These are phyloP conservation scores for Drosophila maculinotata DNA, from an alignment of 2,888 invertebrate genomes.

Conservation along the genomic window DNA sequence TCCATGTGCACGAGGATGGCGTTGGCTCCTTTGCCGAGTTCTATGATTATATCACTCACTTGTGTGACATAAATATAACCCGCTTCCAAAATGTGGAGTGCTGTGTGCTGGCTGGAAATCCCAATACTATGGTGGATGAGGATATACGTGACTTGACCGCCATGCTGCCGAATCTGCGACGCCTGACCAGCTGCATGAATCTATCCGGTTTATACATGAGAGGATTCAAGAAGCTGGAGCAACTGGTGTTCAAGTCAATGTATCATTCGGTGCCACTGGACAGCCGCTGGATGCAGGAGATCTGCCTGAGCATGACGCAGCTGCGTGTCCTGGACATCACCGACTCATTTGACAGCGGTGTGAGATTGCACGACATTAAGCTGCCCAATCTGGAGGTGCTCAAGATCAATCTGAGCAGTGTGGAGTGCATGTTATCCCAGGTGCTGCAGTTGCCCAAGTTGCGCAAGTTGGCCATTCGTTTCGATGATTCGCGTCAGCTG, in stretches of 20 bases:
- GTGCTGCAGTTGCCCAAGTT: slow-evolving; percentile 64
- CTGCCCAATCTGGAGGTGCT: slow-evolving; percentile 70
- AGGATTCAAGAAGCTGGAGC: slow-evolving; percentile 60
- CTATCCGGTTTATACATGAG: slow-evolving; percentile 55
- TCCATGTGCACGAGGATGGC: slow-evolving; percentile 68
- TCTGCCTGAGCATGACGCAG: slow-evolving; percentile 59
- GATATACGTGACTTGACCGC: slow-evolving; percentile 60
- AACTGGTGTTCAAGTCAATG: slow-evolving; percentile 65
- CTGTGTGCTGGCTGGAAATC: slow-evolving; percentile 63
- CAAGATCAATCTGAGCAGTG: slow-evolving; percentile 66
- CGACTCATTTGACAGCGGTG: slow-evolving; percentile 64
- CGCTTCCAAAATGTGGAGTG: slow-evolving; percentile 50
- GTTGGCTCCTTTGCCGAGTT: slow-evolving; percentile 62
- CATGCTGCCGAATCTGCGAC: slow-evolving; percentile 64
- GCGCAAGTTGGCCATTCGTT: slow-evolving; percentile 58
- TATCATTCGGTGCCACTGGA: slow-evolving; percentile 67
- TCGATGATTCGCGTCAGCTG: slow-evolving; percentile 66
- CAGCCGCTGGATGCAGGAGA: slow-evolving; percentile 64
- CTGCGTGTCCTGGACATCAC: slow-evolving; percentile 65
- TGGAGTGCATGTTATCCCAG: slow-evolving; percentile 57
- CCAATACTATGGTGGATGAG: slow-evolving; percentile 61
- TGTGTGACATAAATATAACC: slow-evolving; percentile 64
- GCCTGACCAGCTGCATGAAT: slow-evolving; percentile 68
- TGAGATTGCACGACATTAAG: slow-evolving; percentile 59
- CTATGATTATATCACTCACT: slow-evolving; percentile 63